Base-by-base conservation (phyloP, 23 tunicate genomes). In the Clavelina lepadiformis region DNA sequence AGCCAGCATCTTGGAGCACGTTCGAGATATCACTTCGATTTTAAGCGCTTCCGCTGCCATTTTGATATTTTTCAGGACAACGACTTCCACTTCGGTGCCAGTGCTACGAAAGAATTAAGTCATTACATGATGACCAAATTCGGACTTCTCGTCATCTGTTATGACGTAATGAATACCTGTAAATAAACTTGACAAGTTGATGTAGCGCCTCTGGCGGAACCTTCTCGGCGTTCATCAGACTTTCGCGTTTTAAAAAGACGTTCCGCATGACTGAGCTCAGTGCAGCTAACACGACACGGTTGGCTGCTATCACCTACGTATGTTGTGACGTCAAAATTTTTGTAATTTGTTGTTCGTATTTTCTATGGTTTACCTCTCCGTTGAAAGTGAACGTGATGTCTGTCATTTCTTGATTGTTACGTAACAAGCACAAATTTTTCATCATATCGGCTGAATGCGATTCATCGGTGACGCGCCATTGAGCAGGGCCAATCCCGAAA, bases 241-340 rank as follows among this genome's bases (percentile, higher is more conserved):
- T 58, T 65, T 82, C 89, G 26, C 74, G 80, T 31, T 82, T 66
- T 3, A 29, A 31, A 45, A 82, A 73, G 33, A 82, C 70, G 66
- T 73, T 56, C 2, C 89, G 64, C 68, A 82, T 57, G 31, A 73
- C 80, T 26, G 89, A 80, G 56, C 89, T 82, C 31, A 73, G 74
- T n/a, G 89, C 89, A 2, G 89, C 89, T 11, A 82, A 75, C 3
- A 82, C 80, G 13, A 66, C 89, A 0, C 80, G 67, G 70, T 82
- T 82, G 1, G 89, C 89, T 28, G 30, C 20, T 23, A 82, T 47
- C 4, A 30, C 19, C 85, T 77, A n/a, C n/a, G n/a, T n/a, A n/a
- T n/a, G n/a, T n/a, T n/a, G n/a, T n/a, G n/a, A n/a, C n/a, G n/a
- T n/a, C n/a, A n/a, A n/a, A n/a, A n/a, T n/a, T n/a, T n/a, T n/a